phyloP scores from a whole-genome alignment of 2,888 invertebrate species.

The Ligdia adustata region DNA sequence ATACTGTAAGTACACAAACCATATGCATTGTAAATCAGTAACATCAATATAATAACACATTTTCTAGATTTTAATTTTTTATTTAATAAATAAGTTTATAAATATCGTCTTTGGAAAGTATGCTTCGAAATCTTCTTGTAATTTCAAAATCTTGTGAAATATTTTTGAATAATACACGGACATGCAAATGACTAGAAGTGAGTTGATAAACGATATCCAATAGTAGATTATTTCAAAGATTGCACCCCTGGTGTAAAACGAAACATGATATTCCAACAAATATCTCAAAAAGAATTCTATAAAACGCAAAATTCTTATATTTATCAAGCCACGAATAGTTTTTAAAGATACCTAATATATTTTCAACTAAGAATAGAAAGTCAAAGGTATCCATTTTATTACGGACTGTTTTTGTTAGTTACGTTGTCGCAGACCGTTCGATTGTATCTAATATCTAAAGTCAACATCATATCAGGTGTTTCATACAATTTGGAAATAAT shows the following conservation, averaged over 20 bases:
- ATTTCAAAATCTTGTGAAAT: slow-evolving; percentile 5
- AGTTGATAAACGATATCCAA: slow-evolving; percentile 6
- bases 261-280: background rate
- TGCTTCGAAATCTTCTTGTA: slow-evolving; percentile 3
- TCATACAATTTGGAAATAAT: no score
- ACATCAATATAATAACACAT: background rate
- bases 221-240: background rate
- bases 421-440: no score
- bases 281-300: slow-evolving; percentile 24
- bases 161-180: slow-evolving; percentile 11
- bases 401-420: no score
- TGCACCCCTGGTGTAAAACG: background rate
- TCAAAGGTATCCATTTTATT: slow-evolving; percentile 18
- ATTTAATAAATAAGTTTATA: no score
- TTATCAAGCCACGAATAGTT: slow-evolving; percentile 14
- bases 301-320: slow-evolving; percentile 15
- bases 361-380: slow-evolving; percentile 19
- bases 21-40: background rate
- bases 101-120: slow-evolving; percentile 14
- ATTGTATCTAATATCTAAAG: no score
- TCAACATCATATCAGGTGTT: no score
- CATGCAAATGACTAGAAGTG: slow-evolving; percentile 6
- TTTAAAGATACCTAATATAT: slow-evolving; percentile 27
- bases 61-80: background rate
- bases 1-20: background rate